Conservation (phyloP, 1,140 invertebrate genomes). For the Triops longicaudatus region DNA sequence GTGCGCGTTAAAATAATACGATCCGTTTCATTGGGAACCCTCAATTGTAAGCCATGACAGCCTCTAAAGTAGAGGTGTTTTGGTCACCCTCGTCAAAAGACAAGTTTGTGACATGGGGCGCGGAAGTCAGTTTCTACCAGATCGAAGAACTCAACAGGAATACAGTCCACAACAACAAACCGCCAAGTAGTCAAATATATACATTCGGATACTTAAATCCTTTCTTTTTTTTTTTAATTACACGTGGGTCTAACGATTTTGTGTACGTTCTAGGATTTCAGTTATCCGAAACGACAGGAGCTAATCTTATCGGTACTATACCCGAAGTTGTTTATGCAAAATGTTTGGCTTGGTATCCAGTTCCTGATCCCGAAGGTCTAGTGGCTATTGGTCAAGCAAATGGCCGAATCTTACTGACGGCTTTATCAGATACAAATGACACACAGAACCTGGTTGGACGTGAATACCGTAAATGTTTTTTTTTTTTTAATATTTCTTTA, state of each 20-base stretch:
- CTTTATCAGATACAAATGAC: conserved; percentile 61
- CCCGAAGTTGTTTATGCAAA: conserved; percentile 58
- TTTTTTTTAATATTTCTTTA: conserved; percentile 35
- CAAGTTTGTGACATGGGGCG: conserved; percentile 75
- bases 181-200: neutral
- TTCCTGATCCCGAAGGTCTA: conserved; percentile 55
- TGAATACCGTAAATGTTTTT: conserved; percentile 56
- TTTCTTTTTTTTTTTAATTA: neutral
- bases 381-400: conserved; percentile 75
- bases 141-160: conserved; percentile 40
- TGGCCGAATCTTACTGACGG: conserved; percentile 71
- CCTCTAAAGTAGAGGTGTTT: conserved; percentile 51
- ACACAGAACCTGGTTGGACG: conserved; percentile 56
- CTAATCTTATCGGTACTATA: conserved; percentile 56
- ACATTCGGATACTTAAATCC: neutral
- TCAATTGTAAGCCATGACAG: neutral
- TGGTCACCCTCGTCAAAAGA: conserved; percentile 69
- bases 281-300: conserved; percentile 55
- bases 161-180: neutral
- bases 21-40: no score
- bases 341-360: conserved; percentile 68
- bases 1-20: no score
- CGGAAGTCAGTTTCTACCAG: conserved; percentile 71
- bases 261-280: conserved; percentile 47
- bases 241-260: conserved; percentile 31